phyloP scores from a whole-genome alignment of 2,113 vertebrate genomes.

The Furnarius figulus region DNA sequence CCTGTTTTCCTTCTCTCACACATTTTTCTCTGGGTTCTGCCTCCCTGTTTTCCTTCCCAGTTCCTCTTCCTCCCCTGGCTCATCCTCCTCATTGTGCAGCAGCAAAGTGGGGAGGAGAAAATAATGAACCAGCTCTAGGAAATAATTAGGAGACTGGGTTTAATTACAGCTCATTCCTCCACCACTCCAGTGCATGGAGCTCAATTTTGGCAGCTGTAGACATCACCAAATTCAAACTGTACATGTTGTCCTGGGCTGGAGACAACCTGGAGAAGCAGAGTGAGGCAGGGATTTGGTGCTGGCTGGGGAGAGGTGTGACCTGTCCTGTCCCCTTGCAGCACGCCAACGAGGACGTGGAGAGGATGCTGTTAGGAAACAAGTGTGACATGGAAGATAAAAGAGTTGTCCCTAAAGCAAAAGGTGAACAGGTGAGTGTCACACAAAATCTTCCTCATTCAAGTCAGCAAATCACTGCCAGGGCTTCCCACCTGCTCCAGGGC shows the following conservation, averaged over 20 bases:
- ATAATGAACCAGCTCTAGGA: neutral
- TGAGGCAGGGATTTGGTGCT: accelerated
- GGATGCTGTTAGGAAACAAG: slow-evolving; percentile 99
- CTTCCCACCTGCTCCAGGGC: neutral
- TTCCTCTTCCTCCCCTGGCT: neutral
- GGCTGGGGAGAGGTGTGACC: accelerated
- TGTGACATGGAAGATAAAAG: slow-evolving; percentile 99
- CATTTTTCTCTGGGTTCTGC: neutral
- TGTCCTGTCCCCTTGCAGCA: slow-evolving; percentile 79
- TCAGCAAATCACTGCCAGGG: accelerated
- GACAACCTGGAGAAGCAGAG: accelerated
- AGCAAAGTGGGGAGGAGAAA: neutral
- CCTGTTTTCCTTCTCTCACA: neutral
- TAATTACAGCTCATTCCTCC: neutral
- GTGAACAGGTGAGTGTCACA: slow-evolving; percentile 88
- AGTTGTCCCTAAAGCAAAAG: slow-evolving; percentile 96
- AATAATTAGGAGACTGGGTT: neutral
- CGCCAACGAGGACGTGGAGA: slow-evolving; percentile 98
- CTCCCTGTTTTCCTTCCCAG: neutral
- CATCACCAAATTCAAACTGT: neutral
- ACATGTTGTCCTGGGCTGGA: neutral
- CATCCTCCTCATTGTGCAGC: neutral
- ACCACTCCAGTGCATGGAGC: accelerated
- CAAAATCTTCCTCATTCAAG: neutral
- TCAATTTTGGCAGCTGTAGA: accelerated